Evolutionary conservation across 2,888 invertebrate genomes (phyloP).

Genomic region (Branchipolynoe longqiensis): DNA sequence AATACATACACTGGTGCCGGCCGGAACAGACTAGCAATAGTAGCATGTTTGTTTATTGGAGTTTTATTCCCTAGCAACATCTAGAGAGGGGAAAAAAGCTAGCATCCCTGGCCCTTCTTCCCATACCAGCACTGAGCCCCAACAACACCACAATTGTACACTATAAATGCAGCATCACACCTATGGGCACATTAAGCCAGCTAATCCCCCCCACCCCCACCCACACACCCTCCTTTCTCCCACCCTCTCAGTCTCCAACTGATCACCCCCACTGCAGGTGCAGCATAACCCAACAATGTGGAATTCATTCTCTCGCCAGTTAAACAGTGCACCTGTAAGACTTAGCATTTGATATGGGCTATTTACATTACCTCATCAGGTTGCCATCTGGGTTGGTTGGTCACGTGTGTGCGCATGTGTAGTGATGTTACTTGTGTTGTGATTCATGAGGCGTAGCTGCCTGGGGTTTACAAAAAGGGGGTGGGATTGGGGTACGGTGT

Average conservation of each 20-base stretch:
- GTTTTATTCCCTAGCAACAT: no score
- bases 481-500: constrained; percentile 1
- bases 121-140: no score
- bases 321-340: background rate
- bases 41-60: no score
- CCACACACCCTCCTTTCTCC: background rate
- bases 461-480: no score
- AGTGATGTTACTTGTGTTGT: constrained; percentile 28
- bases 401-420: constrained; percentile 5
- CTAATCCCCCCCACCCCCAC: background rate
- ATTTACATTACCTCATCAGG: constrained; percentile 8
- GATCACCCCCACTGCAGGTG: background rate
- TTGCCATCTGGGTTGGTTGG: background rate
- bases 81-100: no score
- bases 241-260: background rate
- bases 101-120: background rate
- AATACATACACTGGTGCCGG: no score
- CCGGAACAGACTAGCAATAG: no score
- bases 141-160: no score
- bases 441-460: constrained; percentile 16
- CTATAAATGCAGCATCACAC: background rate
- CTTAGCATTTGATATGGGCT: constrained; percentile 26
- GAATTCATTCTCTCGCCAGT: background rate
- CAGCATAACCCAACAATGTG: background rate
- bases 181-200: background rate